These are phyloP conservation scores for Euleptes europaea DNA, from an alignment of 2,113 vertebrate species.

Conservation along the genomic window DNA sequence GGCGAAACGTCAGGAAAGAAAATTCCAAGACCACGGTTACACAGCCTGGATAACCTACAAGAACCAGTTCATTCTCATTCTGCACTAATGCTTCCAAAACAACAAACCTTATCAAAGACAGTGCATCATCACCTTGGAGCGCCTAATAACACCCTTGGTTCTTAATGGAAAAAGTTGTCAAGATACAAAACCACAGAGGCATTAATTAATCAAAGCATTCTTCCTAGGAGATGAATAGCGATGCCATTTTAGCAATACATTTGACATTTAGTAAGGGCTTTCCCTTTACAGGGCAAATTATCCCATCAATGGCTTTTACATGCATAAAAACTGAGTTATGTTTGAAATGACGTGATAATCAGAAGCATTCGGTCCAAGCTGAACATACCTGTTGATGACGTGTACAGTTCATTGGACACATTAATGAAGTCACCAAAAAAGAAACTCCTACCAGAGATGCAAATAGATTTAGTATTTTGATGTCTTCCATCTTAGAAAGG, in stretches of 20 bases:
- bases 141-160: slow-evolving; percentile 43
- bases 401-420: background rate
- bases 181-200: slow-evolving; percentile 25
- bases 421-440: background rate
- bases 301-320: background rate
- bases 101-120: slow-evolving; percentile 55
- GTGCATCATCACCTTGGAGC: slow-evolving; percentile 42
- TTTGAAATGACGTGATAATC: background rate
- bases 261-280: slow-evolving; percentile 51
- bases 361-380: background rate
- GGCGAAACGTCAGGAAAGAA: no score
- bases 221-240: slow-evolving; percentile 43
- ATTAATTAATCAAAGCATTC: slow-evolving; percentile 10
- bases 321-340: background rate
- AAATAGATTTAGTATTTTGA: background rate
- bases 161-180: background rate
- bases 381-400: background rate
- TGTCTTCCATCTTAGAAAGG: background rate
- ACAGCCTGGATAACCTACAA: no score
- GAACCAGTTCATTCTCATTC: slow-evolving; percentile 73
- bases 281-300: background rate
- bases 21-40: no score
- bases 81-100: slow-evolving; percentile 57
- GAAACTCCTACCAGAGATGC: background rate
- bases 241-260: slow-evolving; percentile 21